These are phyloP conservation scores for Anser brachyrhynchus DNA, from an alignment of 2,113 vertebrate genomes.

Conservation along the genomic window DNA sequence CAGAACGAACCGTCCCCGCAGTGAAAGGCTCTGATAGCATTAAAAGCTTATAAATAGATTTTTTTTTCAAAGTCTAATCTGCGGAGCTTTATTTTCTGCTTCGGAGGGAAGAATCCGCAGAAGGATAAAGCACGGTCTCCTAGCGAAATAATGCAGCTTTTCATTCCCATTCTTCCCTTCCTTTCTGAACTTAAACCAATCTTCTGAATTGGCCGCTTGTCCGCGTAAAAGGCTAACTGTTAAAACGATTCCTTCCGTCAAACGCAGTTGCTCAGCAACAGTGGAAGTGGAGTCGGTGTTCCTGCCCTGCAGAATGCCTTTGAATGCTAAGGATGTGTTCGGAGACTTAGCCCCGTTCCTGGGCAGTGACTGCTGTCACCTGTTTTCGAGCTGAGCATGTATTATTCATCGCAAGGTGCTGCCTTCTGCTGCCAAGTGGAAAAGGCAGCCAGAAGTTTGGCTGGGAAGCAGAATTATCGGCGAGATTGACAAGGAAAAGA, in stretches of 20 bases:
- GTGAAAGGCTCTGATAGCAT: neutral
- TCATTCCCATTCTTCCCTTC: neutral
- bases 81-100: neutral
- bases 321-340: neutral
- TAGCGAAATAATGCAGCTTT: slow-evolving; percentile 26
- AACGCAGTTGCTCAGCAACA: slow-evolving; percentile 31
- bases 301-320: neutral
- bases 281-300: neutral
- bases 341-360: neutral
- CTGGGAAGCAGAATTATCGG: neutral
- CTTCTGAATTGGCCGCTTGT: slow-evolving; percentile 39
- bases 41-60: neutral
- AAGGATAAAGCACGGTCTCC: neutral
- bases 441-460: neutral
- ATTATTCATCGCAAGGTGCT: neutral
- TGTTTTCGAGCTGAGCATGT: neutral
- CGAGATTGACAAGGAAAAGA: neutral
- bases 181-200: neutral
- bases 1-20: neutral
- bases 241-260: neutral
- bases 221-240: neutral
- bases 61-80: neutral
- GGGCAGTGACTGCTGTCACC: neutral
- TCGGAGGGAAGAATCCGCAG: neutral
- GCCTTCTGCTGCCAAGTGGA: neutral